phyloP scores from a whole-genome alignment of 35 echinoderm and acorn worm species.

The Hemicentrotus pulcherrimus region DNA sequence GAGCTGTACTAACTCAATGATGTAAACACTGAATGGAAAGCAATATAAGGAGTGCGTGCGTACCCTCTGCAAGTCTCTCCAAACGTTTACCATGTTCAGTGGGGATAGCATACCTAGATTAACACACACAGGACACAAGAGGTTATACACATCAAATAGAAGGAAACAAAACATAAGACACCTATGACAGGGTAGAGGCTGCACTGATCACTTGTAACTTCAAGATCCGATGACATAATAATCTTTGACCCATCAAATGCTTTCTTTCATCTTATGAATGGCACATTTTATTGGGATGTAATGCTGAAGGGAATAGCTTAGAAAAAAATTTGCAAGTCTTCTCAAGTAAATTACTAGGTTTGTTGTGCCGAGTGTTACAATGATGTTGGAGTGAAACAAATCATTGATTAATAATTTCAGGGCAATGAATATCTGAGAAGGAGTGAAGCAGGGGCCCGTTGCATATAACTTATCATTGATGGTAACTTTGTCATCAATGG shows the following conservation, averaged over 20 bases:
- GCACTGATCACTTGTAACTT: not conserved
- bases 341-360: not conserved
- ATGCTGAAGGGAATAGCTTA: not conserved
- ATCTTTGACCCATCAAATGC: not conserved
- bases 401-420: no score
- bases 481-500: no score
- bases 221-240: not conserved
- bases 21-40: not conserved
- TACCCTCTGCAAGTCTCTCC: slow-evolving; percentile 92
- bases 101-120: slow-evolving; percentile 94
- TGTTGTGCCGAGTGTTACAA: no score
- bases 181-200: not conserved
- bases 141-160: slow-evolving; percentile 29
- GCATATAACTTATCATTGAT: no score
- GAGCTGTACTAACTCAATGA: not conserved
- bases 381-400: no score
- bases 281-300: not conserved
- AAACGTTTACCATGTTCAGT: slow-evolving; percentile 92
- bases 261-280: not conserved
- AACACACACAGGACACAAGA: slow-evolving; percentile 20
- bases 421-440: no score
- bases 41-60: not conserved
- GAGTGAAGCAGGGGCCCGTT: no score
- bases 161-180: not conserved
- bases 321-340: not conserved